Evolutionary conservation across 1,140 invertebrate species (phyloP).

Genomic region (Drosophila sproati): DNA sequence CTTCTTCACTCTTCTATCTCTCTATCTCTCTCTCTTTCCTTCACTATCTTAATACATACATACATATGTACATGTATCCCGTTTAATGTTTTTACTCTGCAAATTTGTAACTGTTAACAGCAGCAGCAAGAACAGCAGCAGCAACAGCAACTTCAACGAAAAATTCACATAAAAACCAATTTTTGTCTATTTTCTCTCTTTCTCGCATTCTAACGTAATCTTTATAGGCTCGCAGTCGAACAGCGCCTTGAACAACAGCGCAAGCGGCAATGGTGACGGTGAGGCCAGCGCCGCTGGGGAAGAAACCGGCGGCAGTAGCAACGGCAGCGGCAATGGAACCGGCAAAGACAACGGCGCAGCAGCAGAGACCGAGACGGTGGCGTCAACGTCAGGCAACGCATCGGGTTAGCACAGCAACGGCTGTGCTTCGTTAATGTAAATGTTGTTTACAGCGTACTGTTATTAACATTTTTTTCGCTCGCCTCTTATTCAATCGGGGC

Average conservation of each 20-base stretch:
- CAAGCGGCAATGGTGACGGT: conserved; percentile 28
- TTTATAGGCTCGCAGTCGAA: conserved; percentile 70
- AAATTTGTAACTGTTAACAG: conserved; percentile 4
- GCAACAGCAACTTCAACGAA: conserved; percentile 3
- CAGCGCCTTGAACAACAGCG: conserved; percentile 67
- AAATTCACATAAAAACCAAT: conserved; percentile 15
- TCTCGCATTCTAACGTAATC: conserved; percentile 18
- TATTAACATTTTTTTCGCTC: conserved; percentile 63
- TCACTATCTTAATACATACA: background rate
- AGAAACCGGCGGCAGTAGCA: conserved; percentile 6
- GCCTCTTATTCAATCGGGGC: conserved; percentile 25
- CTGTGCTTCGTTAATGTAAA: conserved; percentile 62
- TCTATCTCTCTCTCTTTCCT: background rate
- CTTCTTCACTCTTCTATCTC: conserved; percentile 18
- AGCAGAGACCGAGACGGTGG: conserved; percentile 43
- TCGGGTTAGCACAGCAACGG: conserved; percentile 55
- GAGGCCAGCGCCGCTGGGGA: conserved; percentile 29
- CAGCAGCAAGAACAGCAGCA: background rate
- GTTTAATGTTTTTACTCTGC: conserved; percentile 1
- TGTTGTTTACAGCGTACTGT: conserved; percentile 55
- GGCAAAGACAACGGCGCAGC: conserved; percentile 38
- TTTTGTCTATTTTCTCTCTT: conserved; percentile 25
- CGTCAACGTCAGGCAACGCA: conserved; percentile 27
- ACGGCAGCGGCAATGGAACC: conserved; percentile 15
- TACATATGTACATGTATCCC: background rate